These are phyloP conservation scores for Cheilosia variabilis DNA, from an alignment of 2,888 invertebrate genomes.

Conservation along the genomic window DNA sequence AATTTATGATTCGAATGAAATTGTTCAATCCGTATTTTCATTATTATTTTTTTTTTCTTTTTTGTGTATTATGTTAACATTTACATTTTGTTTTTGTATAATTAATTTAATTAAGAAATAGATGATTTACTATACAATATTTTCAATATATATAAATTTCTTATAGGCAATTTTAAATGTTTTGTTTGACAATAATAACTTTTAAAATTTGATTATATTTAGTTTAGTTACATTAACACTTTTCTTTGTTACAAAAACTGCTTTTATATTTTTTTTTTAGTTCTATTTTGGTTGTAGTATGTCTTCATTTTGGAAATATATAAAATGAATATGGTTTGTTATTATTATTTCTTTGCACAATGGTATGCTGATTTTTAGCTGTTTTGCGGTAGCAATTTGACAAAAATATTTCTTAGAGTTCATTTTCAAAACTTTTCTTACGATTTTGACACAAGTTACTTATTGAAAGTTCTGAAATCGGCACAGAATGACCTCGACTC, in stretches of 20 bases:
- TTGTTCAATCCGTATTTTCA: slow-evolving; percentile 23
- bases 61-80: slow-evolving; percentile 61
- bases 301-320: slow-evolving; percentile 17
- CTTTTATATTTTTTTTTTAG: slow-evolving; percentile 18
- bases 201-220: slow-evolving; percentile 73
- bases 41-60: neutral
- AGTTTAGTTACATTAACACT: slow-evolving; percentile 63
- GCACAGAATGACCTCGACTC: too few species aligned
- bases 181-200: slow-evolving; percentile 72
- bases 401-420: neutral
- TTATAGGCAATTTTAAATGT: slow-evolving; percentile 70
- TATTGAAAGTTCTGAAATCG: too few species aligned
- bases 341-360: slow-evolving; percentile 27
- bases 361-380: neutral
- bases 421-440: too few species aligned
- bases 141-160: slow-evolving; percentile 73
- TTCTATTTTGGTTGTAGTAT: slow-evolving; percentile 39
- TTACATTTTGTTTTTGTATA: slow-evolving; percentile 65
- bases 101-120: slow-evolving; percentile 74
- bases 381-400: neutral
- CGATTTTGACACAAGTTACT: too few species aligned
- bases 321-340: slow-evolving; percentile 14
- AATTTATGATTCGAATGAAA: slow-evolving; percentile 52
- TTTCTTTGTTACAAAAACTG: slow-evolving; percentile 35
- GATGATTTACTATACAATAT: slow-evolving; percentile 72